Evolutionary conservation across 1,140 invertebrate genomes (phyloP).

Genomic region (Sycobia sp.): DNA sequence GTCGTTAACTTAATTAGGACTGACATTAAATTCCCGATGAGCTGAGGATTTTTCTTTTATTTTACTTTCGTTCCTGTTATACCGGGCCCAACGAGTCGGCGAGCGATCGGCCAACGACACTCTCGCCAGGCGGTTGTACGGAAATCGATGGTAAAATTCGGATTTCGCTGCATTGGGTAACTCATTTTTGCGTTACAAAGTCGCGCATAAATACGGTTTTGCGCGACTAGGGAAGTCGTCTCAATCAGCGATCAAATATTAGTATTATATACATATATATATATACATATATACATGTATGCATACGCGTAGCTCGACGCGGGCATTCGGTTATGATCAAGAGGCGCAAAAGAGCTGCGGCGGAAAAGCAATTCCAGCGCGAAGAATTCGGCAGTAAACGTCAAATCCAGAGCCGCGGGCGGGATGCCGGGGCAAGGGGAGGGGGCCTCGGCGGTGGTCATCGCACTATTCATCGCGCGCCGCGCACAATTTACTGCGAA

Average conservation of each 20-base stretch:
- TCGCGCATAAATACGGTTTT: no score
- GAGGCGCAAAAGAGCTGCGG: constrained; percentile 11
- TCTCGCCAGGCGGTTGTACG: no score
- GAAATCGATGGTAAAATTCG: no score
- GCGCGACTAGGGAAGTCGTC: neutral
- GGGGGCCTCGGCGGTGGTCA: neutral
- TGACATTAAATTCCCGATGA: constrained; percentile 30
- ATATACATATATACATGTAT: neutral
- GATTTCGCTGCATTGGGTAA: no score
- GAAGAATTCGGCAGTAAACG: constrained; percentile 27
- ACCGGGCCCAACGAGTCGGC: no score
- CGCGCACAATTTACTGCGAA: constrained; percentile 29
- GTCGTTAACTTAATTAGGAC: constrained; percentile 33
- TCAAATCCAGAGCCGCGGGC: constrained; percentile 1
- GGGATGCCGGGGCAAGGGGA: neutral
- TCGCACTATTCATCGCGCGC: neutral
- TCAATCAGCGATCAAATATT: constrained; percentile 10
- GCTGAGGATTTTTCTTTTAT: constrained; percentile 10
- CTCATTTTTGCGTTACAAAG: no score
- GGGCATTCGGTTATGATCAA: constrained; percentile 16
- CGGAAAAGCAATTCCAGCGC: constrained; percentile 10
- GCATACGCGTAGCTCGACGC: neutral
- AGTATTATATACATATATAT: no score
- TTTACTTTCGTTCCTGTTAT: no score
- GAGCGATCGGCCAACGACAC: no score